Conservation (phyloP, 2,113 vertebrate species). For the Atherinomorus stipes region DNA sequence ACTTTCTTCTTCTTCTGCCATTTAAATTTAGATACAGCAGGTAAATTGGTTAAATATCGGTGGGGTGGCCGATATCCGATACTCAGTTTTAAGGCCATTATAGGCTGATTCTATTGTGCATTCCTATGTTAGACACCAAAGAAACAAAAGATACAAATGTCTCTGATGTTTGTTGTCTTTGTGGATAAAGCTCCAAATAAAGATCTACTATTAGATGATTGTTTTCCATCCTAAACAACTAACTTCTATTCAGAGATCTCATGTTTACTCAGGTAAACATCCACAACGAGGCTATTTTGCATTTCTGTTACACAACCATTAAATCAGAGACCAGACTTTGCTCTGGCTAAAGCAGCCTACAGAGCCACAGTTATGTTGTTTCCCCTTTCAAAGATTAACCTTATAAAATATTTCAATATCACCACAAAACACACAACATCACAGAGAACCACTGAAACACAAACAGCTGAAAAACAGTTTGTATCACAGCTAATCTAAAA, state of each 20-base stretch:
- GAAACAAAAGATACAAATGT: too few relatives aligned
- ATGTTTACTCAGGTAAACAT: not conserved
- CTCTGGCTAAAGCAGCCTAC: conserved; percentile 19
- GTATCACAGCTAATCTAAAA: too few relatives aligned
- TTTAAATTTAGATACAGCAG: too few relatives aligned
- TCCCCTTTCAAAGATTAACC: not conserved
- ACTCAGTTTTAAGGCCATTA: too few relatives aligned
- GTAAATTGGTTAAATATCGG: too few relatives aligned
- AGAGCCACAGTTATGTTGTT: not conserved
- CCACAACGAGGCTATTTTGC: conserved; percentile 17
- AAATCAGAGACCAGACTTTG: conserved; percentile 52
- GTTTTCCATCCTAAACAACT: too few relatives aligned
- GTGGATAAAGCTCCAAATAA: not conserved
- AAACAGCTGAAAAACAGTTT: too few relatives aligned
- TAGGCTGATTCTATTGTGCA: too few relatives aligned
- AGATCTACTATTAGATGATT: too few relatives aligned
- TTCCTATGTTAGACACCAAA: too few relatives aligned
- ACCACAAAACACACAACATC: conserved; percentile 1
- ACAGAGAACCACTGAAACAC: not conserved
- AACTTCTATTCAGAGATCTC: not conserved
- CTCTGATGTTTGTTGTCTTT: not conserved
- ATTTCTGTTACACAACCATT: conserved; percentile 44
- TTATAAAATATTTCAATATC: conserved; percentile 17
- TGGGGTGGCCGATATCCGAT: too few relatives aligned
- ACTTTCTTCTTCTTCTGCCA: too few relatives aligned